Percentiles rank a stretch among this genome's conserved stretches.
phyloP scores from a whole-genome alignment of 2,113 vertebrate species.

The Brevimyrus niger region DNA sequence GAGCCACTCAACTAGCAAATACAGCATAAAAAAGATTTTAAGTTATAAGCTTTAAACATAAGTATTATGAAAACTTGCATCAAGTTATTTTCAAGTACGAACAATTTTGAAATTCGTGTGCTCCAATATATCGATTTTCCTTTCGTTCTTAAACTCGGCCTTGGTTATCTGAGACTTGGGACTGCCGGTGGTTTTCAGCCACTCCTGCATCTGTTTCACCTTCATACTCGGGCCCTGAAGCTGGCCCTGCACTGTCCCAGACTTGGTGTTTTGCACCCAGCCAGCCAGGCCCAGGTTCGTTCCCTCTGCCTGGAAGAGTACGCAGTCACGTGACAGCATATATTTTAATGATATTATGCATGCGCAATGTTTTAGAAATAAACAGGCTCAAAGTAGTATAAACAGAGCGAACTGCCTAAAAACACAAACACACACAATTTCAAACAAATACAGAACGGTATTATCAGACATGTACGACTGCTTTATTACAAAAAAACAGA shows the following conservation, averaged over 20 bases:
- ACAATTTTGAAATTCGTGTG: constrained; percentile 72
- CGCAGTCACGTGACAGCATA: not conserved
- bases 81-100: constrained; percentile 3
- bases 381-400: not conserved
- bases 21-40: not conserved
- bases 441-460: not conserved
- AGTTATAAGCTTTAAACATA: not conserved
- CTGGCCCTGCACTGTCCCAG: constrained; percentile 78
- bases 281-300: constrained; percentile 81
- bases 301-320: constrained; percentile 66
- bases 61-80: not conserved
- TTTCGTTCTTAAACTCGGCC: constrained; percentile 79
- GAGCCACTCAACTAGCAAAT: not conserved
- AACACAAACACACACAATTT: not conserved
- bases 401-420: not conserved
- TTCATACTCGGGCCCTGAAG: constrained; percentile 66
- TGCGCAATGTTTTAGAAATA: not conserved
- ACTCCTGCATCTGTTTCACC: constrained; percentile 77
- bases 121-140: constrained; percentile 58
- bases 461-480: not conserved
- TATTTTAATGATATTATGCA: not conserved
- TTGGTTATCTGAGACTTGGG: constrained; percentile 75
- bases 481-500: not conserved
- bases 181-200: constrained; percentile 78
- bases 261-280: constrained; percentile 82